Percentiles rank a stretch among this genome's conserved stretches.
These are phyloP conservation scores for Acomys russatus DNA, from an alignment of 2,797 vertebrate genomes.

Conservation along the genomic window DNA sequence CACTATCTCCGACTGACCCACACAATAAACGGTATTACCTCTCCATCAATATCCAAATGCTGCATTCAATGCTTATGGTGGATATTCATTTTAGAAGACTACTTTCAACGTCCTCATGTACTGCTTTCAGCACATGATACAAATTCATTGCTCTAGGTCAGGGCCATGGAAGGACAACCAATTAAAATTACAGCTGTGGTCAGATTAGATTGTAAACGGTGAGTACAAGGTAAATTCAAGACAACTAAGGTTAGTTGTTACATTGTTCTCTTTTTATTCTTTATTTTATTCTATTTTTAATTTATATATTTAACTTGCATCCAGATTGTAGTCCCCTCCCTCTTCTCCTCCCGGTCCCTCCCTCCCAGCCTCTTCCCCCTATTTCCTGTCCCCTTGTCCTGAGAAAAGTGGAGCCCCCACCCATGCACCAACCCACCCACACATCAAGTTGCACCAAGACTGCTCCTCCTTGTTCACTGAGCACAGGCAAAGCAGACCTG, in stretches of 20 bases:
- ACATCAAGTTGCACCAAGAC: too few species aligned
- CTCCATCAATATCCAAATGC: not conserved
- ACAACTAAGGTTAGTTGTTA: not conserved
- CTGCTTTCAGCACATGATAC: not conserved
- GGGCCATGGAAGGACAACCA: not conserved
- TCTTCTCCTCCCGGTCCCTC: too few species aligned
- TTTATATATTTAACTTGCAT: too few species aligned
- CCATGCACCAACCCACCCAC: too few species aligned
- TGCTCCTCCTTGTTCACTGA: too few species aligned
- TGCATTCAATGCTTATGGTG: not conserved
- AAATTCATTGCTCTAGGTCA: not conserved
- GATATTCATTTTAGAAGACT: not conserved
- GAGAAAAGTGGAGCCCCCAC: too few species aligned
- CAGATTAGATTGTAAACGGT: not conserved
- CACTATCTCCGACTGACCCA: not conserved
- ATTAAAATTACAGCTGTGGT: not conserved
- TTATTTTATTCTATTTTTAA: too few species aligned
- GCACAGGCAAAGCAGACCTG: too few species aligned
- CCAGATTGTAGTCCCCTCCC: too few species aligned
- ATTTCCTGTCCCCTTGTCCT: too few species aligned
- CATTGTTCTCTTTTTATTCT: not conserved
- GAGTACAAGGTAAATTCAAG: not conserved
- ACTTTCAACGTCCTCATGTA: not conserved
- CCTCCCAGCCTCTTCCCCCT: too few species aligned
- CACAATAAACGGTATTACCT: not conserved